Base-by-base conservation (phyloP, 2,797 vertebrate species). In the Spinus olivaceus region DNA sequence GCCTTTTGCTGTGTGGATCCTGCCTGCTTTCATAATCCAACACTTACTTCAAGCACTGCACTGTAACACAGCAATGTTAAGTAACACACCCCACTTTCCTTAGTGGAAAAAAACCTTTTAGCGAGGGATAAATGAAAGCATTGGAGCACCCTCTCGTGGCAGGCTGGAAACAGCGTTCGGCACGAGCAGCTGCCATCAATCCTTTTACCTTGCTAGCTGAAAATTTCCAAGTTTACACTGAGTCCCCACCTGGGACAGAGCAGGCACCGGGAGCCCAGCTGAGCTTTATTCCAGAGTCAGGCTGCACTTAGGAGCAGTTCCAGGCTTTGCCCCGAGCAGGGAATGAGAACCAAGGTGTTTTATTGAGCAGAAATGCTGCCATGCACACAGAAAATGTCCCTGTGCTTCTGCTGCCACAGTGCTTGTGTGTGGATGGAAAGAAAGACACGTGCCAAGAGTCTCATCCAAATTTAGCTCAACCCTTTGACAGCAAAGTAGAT, bases 131-230 rank as follows among this genome's bases (percentile, higher is more conserved):
- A 49, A 46, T 7, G 14, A 30, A 92, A 92, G 90, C 50, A 49
- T 47, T 76, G 82, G n/a, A 96, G 97, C 97, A 97, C 96, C 97
- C 97, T 96, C 98, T 97, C 90, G 96, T 95, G 97, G 97, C 90
- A 95, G 60, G 57, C 44, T 81, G 28, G 64, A 90, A 94, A 96
- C 2, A 53, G 33, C 2, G 14, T 24, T 64, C 19, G 37, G 59
- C 12, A 22, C 0, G 16, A 46, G 22, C 37, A 70, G 35, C 41
- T 30, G 30, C 2, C 4, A 12, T 5, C 4, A 8, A 44, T 23
- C 22, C 15, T 66, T 74, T 35, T 2, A 17, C 14, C 6, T 16
- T 3, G n/a, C 1, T 2, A 1, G 28, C 8, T 30, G 9, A n/a
- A 56, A 76, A 33, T 21, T 1, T 27, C 0, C 0, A 22, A 57